phyloP scores from a whole-genome alignment of 1,140 invertebrate genomes.

The Sinonovacula constricta region DNA sequence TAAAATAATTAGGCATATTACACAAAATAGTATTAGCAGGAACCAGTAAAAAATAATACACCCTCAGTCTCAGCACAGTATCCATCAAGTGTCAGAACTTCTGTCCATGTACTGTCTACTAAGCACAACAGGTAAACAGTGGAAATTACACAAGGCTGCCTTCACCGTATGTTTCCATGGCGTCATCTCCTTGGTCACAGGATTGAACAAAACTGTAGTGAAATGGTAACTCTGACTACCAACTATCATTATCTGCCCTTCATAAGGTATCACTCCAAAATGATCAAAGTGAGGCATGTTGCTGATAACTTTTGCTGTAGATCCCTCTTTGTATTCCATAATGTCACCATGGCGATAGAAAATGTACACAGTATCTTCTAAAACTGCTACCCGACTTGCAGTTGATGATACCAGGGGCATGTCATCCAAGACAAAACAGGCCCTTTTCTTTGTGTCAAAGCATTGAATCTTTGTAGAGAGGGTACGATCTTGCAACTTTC shows the following conservation, averaged over 20 bases:
- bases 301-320: slow-evolving; percentile 5
- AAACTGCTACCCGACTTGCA: slow-evolving; percentile 26
- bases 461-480: slow-evolving; percentile 45
- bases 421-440: slow-evolving; percentile 36
- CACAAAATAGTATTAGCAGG: too few species aligned
- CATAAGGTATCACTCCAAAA: slow-evolving; percentile 38
- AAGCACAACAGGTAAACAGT: slow-evolving; percentile 21
- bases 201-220: slow-evolving; percentile 40
- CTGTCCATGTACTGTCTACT: not conserved
- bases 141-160: slow-evolving; percentile 44
- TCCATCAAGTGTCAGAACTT: too few species aligned
- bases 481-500: slow-evolving; percentile 21
- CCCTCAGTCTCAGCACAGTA: too few species aligned
- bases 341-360: slow-evolving; percentile 46
- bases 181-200: slow-evolving; percentile 24
- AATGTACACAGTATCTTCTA: slow-evolving; percentile 44
- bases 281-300: slow-evolving; percentile 49
- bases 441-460: slow-evolving; percentile 26
- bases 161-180: slow-evolving; percentile 31
- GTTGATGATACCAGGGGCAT: slow-evolving; percentile 35
- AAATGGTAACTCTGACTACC: slow-evolving; percentile 48
- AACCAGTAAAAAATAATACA: too few species aligned
- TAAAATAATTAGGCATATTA: too few species aligned
- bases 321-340: slow-evolving; percentile 25
- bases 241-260: slow-evolving; percentile 40